A percentile compares a stretch with the other conserved stretches of the same genome.
Conservation (phyloP, 1,140 invertebrate genomes). For the Euwallacea similis region DNA sequence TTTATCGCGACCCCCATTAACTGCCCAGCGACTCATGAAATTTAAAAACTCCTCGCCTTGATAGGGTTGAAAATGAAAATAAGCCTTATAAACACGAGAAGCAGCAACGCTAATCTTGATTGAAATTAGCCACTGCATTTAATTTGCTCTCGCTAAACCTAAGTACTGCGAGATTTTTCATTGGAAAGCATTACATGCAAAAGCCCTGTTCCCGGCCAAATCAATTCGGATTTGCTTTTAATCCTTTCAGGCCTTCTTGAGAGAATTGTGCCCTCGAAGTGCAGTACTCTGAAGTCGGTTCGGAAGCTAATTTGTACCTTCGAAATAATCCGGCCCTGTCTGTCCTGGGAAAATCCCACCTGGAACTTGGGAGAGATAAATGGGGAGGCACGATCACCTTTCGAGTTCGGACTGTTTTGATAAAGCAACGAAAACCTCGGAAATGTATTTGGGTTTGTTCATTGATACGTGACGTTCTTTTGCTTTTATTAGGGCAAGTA, state of each 20-base stretch:
- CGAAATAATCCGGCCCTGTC: conserved; percentile 8
- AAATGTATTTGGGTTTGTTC: conserved; percentile 13
- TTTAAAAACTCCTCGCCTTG: no score
- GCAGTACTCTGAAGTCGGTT: conserved; percentile 5
- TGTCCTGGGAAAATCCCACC: conserved; percentile 24
- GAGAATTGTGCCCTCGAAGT: background rate
- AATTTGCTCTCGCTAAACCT: background rate
- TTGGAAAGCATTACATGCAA: background rate
- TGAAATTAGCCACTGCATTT: conserved; percentile 2
- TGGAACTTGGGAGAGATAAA: conserved; percentile 23
- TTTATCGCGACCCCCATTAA: no score
- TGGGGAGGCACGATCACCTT: conserved; percentile 1
- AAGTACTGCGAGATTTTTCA: conserved; percentile 9
- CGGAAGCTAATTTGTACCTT: conserved; percentile 20
- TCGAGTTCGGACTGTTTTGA: conserved; percentile 17
- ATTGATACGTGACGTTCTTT: conserved; percentile 16
- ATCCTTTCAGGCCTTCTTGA: conserved; percentile 10
- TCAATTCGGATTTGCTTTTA: conserved; percentile 19
- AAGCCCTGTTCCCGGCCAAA: background rate
- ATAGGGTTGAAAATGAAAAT: no score
- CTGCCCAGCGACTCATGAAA: no score
- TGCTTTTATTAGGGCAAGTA: no score
- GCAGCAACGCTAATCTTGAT: conserved; percentile 5
- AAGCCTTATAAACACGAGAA: background rate
- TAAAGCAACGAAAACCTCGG: conserved; percentile 17